Conservation (phyloP, 2,113 vertebrate species). For the Nothocercus julius region DNA sequence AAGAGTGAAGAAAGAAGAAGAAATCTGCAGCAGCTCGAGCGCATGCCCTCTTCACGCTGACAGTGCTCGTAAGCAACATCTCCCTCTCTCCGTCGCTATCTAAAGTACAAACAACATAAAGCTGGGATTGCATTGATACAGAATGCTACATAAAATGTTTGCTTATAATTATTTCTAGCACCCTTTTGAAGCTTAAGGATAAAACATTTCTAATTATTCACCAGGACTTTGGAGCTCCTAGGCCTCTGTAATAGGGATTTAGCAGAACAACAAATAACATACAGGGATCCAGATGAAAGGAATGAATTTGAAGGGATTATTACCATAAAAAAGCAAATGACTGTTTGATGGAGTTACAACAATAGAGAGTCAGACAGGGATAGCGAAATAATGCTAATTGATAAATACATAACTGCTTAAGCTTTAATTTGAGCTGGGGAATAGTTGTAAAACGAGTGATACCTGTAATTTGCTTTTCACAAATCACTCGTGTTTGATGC, state of each 20-base stretch:
- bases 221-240: constrained; percentile 76
- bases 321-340: constrained; percentile 80
- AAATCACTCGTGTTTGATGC: not conserved
- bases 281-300: constrained; percentile 80
- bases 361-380: constrained; percentile 71
- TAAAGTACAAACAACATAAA: constrained; percentile 70
- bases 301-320: constrained; percentile 79
- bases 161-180: constrained; percentile 85
- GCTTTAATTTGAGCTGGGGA: constrained; percentile 67
- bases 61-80: constrained; percentile 54
- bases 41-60: constrained; percentile 40
- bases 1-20: constrained; percentile 22
- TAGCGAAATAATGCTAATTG: constrained; percentile 77
- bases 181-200: constrained; percentile 82
- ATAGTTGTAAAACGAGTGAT: constrained; percentile 46
- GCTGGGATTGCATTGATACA: constrained; percentile 69
- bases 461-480: constrained; percentile 68
- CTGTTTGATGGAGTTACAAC: constrained; percentile 80
- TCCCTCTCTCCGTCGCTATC: constrained; percentile 40
- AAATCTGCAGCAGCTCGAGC: constrained; percentile 1
- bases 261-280: constrained; percentile 79
- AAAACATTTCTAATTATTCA: constrained; percentile 86
- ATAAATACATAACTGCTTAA: constrained; percentile 72
- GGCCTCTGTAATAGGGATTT: constrained; percentile 79
- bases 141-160: constrained; percentile 79